A percentile compares a stretch with the other conserved stretches of the same genome.
These are phyloP conservation scores for Drosophila pseudoananassae DNA, from an alignment of 1,140 invertebrate genomes.

Conservation along the genomic window DNA sequence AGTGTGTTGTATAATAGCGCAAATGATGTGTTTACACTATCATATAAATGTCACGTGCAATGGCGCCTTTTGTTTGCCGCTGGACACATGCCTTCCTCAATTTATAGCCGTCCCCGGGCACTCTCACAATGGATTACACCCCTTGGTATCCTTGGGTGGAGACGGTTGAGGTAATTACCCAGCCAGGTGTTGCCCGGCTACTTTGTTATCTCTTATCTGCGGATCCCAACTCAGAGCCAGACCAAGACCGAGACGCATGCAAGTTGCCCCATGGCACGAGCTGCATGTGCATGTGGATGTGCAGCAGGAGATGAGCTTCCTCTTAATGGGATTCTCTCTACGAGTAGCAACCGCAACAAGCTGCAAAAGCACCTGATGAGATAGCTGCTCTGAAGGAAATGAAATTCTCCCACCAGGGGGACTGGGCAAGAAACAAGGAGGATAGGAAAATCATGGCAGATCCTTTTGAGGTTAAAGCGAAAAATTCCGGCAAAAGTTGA, in stretches of 20 bases:
- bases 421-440: neutral
- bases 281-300: conserved; percentile 46
- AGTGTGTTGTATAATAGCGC: conserved; percentile 78
- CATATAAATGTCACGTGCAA: conserved; percentile 81
- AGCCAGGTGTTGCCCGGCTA: conserved; percentile 57
- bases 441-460: conserved; percentile 20
- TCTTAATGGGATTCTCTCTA: conserved; percentile 48
- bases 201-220: conserved; percentile 73
- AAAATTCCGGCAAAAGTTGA: conserved; percentile 19
- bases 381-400: conserved; percentile 34
- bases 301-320: conserved; percentile 49
- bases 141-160: neutral
- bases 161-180: conserved; percentile 43
- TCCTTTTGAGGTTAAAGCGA: conserved; percentile 38
- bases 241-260: neutral
- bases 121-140: conserved; percentile 59
- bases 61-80: conserved; percentile 69
- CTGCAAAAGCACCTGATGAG: conserved; percentile 30
- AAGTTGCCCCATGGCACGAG: neutral
- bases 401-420: conserved; percentile 28
- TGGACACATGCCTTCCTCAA: conserved; percentile 58
- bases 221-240: conserved; percentile 18
- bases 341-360: conserved; percentile 46
- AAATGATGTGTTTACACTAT: conserved; percentile 83
- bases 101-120: conserved; percentile 44